Percentiles rank a stretch among this genome's conserved stretches.
Conservation (phyloP, 2,113 vertebrate species). For the Paraplagusia blochii region DNA sequence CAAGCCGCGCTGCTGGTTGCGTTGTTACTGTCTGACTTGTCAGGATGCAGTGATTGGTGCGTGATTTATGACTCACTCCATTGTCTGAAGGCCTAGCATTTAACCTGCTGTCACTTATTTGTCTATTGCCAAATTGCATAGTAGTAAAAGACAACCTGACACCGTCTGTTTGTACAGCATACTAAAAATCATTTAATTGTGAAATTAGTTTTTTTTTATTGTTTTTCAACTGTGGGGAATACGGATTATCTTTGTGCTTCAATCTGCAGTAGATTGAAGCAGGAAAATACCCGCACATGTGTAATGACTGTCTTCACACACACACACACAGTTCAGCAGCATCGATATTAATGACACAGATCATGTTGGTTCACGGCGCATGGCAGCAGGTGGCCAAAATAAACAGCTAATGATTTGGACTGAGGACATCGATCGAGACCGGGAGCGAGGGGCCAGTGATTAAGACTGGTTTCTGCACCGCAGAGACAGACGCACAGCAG, state of each 20-base stretch:
- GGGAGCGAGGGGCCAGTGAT: slow-evolving; percentile 23
- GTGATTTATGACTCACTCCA: slow-evolving; percentile 42
- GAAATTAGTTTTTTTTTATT: neutral
- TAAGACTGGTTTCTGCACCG: slow-evolving; percentile 11
- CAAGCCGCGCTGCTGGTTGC: slow-evolving; percentile 29
- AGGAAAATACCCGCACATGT: neutral
- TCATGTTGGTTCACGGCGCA: slow-evolving; percentile 31
- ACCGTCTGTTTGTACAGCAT: neutral
- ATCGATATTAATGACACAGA: slow-evolving; percentile 23
- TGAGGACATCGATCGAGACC: slow-evolving; percentile 33
- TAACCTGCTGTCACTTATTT: slow-evolving; percentile 18
- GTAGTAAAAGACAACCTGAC: neutral
- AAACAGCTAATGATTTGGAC: slow-evolving; percentile 37
- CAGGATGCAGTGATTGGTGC: slow-evolving; percentile 34
- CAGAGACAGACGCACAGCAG: slow-evolving; percentile 20
- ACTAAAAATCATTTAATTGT: neutral
- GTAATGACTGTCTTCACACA: neutral
- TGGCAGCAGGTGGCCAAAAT: slow-evolving; percentile 7
- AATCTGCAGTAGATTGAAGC: neutral
- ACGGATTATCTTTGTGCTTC: neutral
- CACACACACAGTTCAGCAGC: neutral
- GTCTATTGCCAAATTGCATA: slow-evolving; percentile 15
- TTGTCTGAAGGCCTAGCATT: slow-evolving; percentile 28
- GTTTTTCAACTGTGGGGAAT: no score
- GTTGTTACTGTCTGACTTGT: slow-evolving; percentile 49